Evolutionary conservation across 2,113 vertebrate species (phyloP), one percentile per base, ranked within the genome.

Genomic region (Poeciliopsis prolifica): DNA sequence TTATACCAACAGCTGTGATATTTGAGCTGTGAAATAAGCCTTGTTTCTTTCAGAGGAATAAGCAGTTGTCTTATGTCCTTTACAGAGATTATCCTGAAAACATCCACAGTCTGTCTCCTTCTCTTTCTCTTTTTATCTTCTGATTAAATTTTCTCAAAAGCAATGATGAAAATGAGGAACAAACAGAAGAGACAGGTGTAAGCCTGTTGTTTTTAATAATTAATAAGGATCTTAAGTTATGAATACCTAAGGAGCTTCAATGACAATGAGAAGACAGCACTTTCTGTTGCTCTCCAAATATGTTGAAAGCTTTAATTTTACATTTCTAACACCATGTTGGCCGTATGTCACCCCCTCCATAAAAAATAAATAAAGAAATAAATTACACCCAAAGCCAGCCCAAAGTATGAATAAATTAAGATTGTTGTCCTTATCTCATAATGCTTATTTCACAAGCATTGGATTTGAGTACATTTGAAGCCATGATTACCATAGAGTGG

Each of bases 1-100:
- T 90, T 91, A 82, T 81, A 79, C 68, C 83, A 90, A 93, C 88
- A 90, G 80, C 84, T 91, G 85, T 87, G 89, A 89, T 92, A 89
- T 92, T 90, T 89, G 81, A 84, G 83, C 80, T 88, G 81, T 74
- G 83, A 82, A 90, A 92, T 88, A 84, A 88, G 86, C 77, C 81
- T 81, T 77, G 66, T 78, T 72, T 78, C 65, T 71, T 80, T 65
- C 70, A 71, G 26, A 80, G 72, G 83, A 86, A 86, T 79, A 79
- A 75, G 71, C 83, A 87, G 79, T 80, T 87, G 72, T 85, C 72
- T 77, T 73, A 78, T 83, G 84, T 91, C 86, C 85, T 87, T 85
- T 89, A 42, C 72, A 65, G 78, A 86, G 82, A 90, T 87, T 82
- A 90, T 92, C 76, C 70, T 68, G 31, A 84, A 82, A 74, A 81